phyloP scores from a whole-genome alignment of 2,797 vertebrate genomes.

The Fratercula arctica region DNA sequence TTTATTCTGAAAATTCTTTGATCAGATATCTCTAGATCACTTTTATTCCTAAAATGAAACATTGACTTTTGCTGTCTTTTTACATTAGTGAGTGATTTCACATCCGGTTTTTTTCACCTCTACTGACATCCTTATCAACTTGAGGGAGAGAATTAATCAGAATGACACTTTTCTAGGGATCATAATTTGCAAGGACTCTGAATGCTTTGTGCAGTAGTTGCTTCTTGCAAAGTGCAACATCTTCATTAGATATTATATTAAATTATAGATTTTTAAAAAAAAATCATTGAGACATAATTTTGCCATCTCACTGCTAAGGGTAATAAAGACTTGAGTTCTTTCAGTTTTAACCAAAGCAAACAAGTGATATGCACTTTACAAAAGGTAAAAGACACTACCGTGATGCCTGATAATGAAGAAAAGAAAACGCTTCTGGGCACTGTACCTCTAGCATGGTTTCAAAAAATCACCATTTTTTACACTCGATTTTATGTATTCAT shows the following conservation, averaged over 20 bases:
- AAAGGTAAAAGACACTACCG: background rate
- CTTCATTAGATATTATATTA: background rate
- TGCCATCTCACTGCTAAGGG: background rate
- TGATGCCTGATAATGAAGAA: background rate
- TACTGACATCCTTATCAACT: background rate
- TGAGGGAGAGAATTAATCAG: background rate
- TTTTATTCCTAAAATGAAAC: background rate
- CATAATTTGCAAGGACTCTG: background rate
- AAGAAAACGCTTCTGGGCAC: background rate
- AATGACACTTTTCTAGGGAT: background rate
- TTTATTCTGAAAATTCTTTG: background rate
- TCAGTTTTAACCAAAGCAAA: background rate
- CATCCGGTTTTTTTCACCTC: accelerated
- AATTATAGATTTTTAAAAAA: background rate
- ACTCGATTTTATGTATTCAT: background rate
- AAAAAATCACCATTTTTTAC: background rate
- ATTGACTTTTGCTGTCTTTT: background rate
- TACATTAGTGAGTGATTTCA: background rate
- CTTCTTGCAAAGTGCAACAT: background rate
- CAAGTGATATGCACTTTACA: background rate
- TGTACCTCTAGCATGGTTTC: background rate
- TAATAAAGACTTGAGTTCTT: background rate
- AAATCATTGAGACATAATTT: background rate
- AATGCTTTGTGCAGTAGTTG: background rate
- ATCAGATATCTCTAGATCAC: background rate